phyloP scores from a whole-genome alignment of 2,113 vertebrate genomes.

The Haemorhous mexicanus region DNA sequence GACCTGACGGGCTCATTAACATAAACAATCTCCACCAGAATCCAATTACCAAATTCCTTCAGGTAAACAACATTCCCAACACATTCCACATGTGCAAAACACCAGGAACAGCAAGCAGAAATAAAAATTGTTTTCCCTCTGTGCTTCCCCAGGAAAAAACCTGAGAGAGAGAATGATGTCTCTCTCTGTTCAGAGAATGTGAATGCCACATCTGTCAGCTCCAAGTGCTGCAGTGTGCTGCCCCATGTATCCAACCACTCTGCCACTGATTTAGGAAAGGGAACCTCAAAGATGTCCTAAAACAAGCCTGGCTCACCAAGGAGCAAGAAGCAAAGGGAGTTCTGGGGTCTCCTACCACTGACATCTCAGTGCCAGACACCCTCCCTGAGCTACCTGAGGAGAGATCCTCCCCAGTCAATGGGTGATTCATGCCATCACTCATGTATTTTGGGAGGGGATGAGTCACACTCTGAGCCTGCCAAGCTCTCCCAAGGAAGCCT shows the following conservation, averaged over 20 bases:
- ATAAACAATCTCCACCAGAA: no score
- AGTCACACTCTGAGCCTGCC: not conserved
- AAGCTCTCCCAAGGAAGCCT: not conserved
- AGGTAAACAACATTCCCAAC: no score
- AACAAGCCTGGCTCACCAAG: not conserved
- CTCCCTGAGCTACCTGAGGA: not conserved
- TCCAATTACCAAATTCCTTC: no score
- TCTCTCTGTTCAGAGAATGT: not conserved
- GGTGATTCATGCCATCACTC: not conserved
- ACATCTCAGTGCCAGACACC: not conserved
- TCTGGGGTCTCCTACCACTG: not conserved
- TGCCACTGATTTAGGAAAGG: not conserved
- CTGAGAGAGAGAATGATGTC: not conserved
- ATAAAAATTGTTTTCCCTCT: not conserved
- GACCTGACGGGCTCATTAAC: no score
- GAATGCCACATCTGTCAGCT: not conserved
- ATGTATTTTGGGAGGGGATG: not conserved
- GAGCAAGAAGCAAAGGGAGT: not conserved
- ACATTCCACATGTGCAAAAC: no score
- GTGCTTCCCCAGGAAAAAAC: not conserved
- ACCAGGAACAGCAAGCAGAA: not conserved
- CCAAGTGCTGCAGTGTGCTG: not conserved
- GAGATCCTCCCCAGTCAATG: not conserved
- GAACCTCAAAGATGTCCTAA: not conserved
- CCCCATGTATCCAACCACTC: not conserved